Conservation (phyloP, 2,113 vertebrate genomes). For the Callopanchax toddi region DNA sequence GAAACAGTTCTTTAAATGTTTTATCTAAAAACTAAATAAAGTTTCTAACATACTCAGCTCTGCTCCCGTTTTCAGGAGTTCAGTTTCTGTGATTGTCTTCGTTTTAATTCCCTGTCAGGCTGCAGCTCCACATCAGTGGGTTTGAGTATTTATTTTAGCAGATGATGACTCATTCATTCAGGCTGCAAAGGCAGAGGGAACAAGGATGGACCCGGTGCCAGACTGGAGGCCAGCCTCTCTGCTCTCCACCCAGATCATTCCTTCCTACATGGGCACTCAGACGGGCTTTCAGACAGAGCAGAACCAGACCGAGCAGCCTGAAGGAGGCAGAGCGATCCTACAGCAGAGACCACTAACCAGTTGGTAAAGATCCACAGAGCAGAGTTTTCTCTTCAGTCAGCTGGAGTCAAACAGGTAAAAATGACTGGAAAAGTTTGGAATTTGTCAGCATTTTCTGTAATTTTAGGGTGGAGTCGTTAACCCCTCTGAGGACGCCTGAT, state of each 20-base stretch:
- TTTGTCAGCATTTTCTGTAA: not conserved
- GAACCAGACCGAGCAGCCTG: slow-evolving; percentile 16
- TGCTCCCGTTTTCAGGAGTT: not conserved
- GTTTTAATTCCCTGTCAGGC: not conserved
- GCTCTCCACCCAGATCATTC: slow-evolving; percentile 72
- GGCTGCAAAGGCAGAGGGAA: slow-evolving; percentile 20
- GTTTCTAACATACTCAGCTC: no score
- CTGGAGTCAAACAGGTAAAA: slow-evolving; percentile 51
- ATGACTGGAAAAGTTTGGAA: rapidly evolving
- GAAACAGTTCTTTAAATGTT: no score
- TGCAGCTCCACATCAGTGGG: no score
- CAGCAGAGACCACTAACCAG: not conserved
- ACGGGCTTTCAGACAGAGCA: slow-evolving; percentile 30
- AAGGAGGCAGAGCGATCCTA: not conserved
- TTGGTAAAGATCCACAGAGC: not conserved
- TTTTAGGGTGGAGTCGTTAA: slow-evolving; percentile 50
- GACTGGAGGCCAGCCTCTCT: slow-evolving; percentile 58
- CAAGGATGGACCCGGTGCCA: slow-evolving; percentile 57
- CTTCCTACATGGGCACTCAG: slow-evolving; percentile 70
- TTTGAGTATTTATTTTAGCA: not conserved
- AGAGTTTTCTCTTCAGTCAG: slow-evolving; percentile 3
- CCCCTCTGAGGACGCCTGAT: no score
- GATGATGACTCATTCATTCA: slow-evolving; percentile 65
- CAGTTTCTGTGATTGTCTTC: not conserved
- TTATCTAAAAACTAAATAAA: no score